Evolutionary conservation across 2,113 vertebrate genomes (phyloP).

Genomic region (Microtus montanus): DNA sequence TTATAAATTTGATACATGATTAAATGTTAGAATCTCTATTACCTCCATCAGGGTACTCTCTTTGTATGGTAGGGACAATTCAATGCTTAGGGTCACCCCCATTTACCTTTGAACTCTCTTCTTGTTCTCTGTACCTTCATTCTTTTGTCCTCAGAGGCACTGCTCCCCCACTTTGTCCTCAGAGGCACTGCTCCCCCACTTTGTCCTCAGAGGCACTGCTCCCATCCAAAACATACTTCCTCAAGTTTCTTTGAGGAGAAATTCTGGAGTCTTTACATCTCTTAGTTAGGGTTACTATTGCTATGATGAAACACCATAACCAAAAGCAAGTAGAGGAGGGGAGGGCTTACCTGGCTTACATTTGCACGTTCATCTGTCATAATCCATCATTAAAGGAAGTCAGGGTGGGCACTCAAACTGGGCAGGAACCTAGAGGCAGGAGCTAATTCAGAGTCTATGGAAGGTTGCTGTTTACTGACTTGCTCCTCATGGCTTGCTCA

Average conservation of each 20-base stretch:
- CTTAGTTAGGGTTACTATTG: neutral
- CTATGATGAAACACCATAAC: neutral
- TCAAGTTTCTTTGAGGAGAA: neutral
- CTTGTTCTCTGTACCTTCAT: neutral
- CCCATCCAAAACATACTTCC: neutral
- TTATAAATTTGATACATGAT: neutral
- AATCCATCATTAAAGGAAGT: neutral
- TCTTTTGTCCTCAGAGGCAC: neutral
- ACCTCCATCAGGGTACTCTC: neutral
- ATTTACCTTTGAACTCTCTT: neutral
- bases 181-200: too few relatives aligned
- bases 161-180: too few relatives aligned
- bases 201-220: neutral
- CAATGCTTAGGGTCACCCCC: neutral
- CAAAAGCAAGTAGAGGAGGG: neutral
- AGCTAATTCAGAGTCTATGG: neutral
- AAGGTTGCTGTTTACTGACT: neutral
- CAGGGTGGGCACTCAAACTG: neutral
- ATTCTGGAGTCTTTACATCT: neutral
- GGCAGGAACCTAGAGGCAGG: neutral
- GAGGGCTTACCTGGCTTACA: neutral
- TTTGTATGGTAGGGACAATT: neutral
- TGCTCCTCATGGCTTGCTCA: neutral
- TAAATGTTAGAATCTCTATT: neutral
- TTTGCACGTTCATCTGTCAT: neutral